Percentiles rank a stretch among this genome's conserved stretches.
Conservation (phyloP, 2,113 vertebrate species). For the Pterophyllum scalare region DNA sequence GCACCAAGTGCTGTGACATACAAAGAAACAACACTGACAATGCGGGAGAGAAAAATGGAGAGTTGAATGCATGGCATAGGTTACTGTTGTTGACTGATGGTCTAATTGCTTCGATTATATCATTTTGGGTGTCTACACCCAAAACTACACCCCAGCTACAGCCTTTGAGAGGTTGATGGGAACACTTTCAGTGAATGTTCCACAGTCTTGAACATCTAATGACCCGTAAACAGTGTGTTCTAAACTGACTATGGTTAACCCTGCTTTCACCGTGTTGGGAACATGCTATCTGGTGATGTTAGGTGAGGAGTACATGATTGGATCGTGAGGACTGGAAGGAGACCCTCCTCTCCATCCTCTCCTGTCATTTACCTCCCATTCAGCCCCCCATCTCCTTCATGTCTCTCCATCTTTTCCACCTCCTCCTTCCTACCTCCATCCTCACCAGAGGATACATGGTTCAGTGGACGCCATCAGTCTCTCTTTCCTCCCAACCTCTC, state of each 20-base stretch:
- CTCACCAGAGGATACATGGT: constrained; percentile 26
- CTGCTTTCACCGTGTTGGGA: constrained; percentile 29
- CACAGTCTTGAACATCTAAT: background rate
- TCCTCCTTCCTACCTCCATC: background rate
- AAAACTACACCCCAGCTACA: background rate
- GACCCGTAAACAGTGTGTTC: background rate
- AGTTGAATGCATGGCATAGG: constrained; percentile 6
- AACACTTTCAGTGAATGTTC: constrained; percentile 18
- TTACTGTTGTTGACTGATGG: constrained; percentile 35
- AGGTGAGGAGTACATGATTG: background rate
- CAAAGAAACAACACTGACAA: constrained; percentile 3
- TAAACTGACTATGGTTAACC: constrained; percentile 33
- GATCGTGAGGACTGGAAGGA: background rate
- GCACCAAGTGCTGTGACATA: constrained; percentile 16
- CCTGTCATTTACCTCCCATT: background rate
- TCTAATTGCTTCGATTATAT: constrained; percentile 53
- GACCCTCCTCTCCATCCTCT: background rate
- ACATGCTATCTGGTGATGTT: constrained; percentile 22
- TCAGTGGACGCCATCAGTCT: constrained; percentile 48
- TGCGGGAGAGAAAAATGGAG: constrained; percentile 25
- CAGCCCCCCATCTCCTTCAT: background rate
- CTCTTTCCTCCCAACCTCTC: constrained; percentile 38
- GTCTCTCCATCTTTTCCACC: background rate
- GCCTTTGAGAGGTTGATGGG: background rate
- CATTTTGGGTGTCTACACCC: constrained; percentile 16